These are phyloP conservation scores for Bombus polaris DNA, from an alignment of 1,140 invertebrate genomes.

Conservation along the genomic window DNA sequence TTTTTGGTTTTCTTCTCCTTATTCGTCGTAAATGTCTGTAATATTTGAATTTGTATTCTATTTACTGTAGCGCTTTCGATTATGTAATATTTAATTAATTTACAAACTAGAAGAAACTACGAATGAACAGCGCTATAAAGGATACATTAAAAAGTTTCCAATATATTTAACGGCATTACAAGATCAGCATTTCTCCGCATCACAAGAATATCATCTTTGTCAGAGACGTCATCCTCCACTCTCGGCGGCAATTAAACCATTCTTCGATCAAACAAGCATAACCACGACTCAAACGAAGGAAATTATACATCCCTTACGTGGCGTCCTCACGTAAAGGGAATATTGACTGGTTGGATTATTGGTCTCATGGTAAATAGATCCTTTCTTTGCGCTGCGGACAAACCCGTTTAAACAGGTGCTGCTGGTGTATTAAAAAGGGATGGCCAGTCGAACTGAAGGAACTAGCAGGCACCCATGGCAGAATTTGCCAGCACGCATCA, in stretches of 20 bases:
- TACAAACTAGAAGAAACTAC: neutral
- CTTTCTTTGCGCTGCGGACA: slow-evolving; percentile 14
- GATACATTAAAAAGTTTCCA: neutral
- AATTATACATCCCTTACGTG: slow-evolving; percentile 15
- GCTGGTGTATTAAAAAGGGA: neutral
- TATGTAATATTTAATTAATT: neutral
- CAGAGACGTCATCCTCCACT: neutral
- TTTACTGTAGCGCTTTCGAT: too few relatives aligned
- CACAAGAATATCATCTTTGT: too few relatives aligned
- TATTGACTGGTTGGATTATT: slow-evolving; percentile 38
- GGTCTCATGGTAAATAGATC: slow-evolving; percentile 12
- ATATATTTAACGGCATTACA: neutral
- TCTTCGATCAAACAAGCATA: neutral
- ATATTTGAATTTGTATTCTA: too few relatives aligned
- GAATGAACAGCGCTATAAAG: neutral
- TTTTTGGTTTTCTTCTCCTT: too few relatives aligned
- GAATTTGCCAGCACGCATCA: neutral
- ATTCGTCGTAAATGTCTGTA: too few relatives aligned
- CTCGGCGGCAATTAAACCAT: neutral
- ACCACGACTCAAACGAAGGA: slow-evolving; percentile 5
- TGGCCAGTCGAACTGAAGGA: neutral
- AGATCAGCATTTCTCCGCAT: neutral
- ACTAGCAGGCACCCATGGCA: neutral
- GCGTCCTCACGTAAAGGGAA: slow-evolving; percentile 30
- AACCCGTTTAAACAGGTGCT: neutral